Percentiles rank a stretch among this genome's conserved stretches.
Evolutionary conservation across 2,797 vertebrate species (phyloP).

Genomic region (Enteromius afrohamiltoni): DNA sequence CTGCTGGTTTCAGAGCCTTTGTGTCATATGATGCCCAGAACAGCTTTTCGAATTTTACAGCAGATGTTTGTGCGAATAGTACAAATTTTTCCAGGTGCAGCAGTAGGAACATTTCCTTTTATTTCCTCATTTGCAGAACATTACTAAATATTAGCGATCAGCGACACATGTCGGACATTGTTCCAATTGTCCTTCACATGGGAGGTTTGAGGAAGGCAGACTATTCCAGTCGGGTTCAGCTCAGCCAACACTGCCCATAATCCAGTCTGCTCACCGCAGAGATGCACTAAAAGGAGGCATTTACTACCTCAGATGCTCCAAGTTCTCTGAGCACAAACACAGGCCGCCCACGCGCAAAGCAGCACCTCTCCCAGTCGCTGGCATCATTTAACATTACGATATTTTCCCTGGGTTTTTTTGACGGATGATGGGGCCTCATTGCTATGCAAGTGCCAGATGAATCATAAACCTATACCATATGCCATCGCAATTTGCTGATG

Average conservation of each 20-base stretch:
- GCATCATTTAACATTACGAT: constrained; percentile 76
- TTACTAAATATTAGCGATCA: not conserved
- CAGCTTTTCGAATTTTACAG: constrained; percentile 70
- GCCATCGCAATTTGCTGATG: constrained; percentile 98
- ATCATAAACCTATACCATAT: constrained; percentile 99
- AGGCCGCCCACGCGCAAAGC: constrained; percentile 65
- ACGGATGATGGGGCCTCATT: constrained; percentile 86
- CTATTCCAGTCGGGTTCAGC: constrained; percentile 53
- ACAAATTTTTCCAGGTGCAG: constrained; percentile 65
- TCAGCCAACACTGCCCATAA: constrained; percentile 52
- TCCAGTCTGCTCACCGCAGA: constrained; percentile 61
- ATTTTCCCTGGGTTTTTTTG: constrained; percentile 87
- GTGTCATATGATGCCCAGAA: constrained; percentile 64
- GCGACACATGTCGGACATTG: constrained; percentile 24
- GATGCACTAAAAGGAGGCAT: constrained; percentile 53
- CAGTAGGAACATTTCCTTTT: not conserved
- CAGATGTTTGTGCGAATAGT: constrained; percentile 77
- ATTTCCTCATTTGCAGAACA: not conserved
- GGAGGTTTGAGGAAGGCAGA: not conserved
- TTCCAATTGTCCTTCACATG: constrained; percentile 13
- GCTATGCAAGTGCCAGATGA: constrained; percentile 95
- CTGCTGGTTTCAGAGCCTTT: constrained; percentile 65
- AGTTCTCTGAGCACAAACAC: constrained; percentile 69
- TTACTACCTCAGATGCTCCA: constrained; percentile 71
- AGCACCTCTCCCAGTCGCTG: constrained; percentile 68